Evolutionary conservation across 2,888 invertebrate genomes (phyloP), one percentile per base, ranked within the genome.

Genomic region (Baronia brevicornis): DNA sequence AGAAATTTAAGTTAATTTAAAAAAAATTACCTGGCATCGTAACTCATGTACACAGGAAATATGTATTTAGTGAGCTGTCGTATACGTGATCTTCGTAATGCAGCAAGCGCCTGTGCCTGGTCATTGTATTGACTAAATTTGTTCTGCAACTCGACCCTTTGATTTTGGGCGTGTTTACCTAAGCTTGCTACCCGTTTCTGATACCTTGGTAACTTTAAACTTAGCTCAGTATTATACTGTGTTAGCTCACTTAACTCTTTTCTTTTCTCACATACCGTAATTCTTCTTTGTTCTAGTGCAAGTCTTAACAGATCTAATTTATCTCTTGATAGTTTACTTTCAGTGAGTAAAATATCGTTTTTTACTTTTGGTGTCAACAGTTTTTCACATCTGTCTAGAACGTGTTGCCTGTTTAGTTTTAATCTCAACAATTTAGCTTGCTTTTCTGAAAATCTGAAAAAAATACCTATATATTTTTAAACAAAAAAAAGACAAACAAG

Each of bases 391-490:
- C 85, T 63, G 39, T 88, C 86, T 40, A 88, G 70, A 3, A 89
- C 61, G 42, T 87, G 82, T 48, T 82, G 77, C 48, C 86, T 74
- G 41, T 88, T 87, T 24, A 79, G 78, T 70, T 87, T 88, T 42
- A 89, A 52, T 43, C 87, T 75, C 45, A 86, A 68, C 36, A 90
- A 64, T 51, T 87, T 86, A 42, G 85, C 73, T 57, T 90, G 89
- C 62, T 88, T 89, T 53, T 90, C 90, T 41, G 87, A 80, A 65
- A 87, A 90, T 59, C 90, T 90, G 52, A 4, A 63, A 55, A 27
- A 33, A 20, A 26, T n/a, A 2, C 2, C 13, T 8, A n/a, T 9
- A 19, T 6, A 5, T 12, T 18, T 9, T 15, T 11, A 1, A 7
- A n/a, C 10, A 11, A 24, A n/a, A 18, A 10, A 9, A 27, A 10